Base-by-base conservation (phyloP, 1,140 invertebrate genomes). In the Drosophila kepulauana region DNA sequence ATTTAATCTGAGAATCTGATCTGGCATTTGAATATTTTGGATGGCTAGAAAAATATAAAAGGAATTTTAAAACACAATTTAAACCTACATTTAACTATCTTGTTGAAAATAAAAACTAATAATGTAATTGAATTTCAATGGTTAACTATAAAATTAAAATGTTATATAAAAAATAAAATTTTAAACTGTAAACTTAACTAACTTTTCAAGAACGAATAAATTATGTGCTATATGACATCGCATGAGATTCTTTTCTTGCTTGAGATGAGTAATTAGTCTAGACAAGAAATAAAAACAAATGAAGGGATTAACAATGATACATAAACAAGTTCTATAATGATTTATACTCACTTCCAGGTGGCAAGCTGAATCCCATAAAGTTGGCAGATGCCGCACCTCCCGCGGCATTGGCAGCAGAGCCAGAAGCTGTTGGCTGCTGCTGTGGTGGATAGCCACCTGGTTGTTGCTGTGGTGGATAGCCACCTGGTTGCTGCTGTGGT, bases 281-380 rank as follows among this genome's bases (percentile, higher is more conserved):
- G 28, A 35, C 33, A 63, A 67, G 5, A 38, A 38, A 51, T 57
- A 15, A 41, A 69, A 25, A n/a, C 30, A 5, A 28, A 35, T 7
- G 66, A 58, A 56, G 45, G 30, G 8, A 8, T n/a, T 35, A 38
- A 13, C 7, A 13, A 41, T 56, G 10, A 38, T 10, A 38, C 2
- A 20, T 20, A 16, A 20, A 48, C 46, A 5, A 11, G 2, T 13
- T 1, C 57, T 35, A 25, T n/a, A 3, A n/a, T 1, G 1, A 45
- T 45, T 11, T 49, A 38, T 79, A 92, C 91, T 92, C 59, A 92
- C 91, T 91, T 89, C 81, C 84, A 46, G 88, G 88, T 11, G 87
- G 91, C 78, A 91, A 63, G 73, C 82, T 87, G 16, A 92, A 92
- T 16, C 91, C 91, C 91, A 92, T 87, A 10, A 79, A 88, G 41